A percentile compares a stretch with the other conserved stretches of the same genome.
These are phyloP conservation scores for Drosophila mulleri DNA, from an alignment of 2,888 invertebrate genomes.

Conservation along the genomic window DNA sequence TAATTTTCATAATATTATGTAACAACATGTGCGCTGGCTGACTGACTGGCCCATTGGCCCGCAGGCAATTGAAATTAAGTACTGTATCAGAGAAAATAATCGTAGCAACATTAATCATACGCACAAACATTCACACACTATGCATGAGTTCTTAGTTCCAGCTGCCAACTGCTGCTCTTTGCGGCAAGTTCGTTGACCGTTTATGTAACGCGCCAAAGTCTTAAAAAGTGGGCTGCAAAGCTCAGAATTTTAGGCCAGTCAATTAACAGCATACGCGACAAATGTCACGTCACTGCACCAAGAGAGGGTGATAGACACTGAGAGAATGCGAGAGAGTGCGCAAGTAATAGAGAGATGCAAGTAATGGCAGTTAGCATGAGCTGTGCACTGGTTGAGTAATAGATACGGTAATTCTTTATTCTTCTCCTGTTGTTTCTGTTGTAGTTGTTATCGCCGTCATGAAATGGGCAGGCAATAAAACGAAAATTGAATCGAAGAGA, in stretches of 20 bases:
- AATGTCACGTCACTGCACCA: constrained; percentile 59
- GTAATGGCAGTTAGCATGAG: constrained; percentile 34
- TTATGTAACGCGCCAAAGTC: constrained; percentile 63
- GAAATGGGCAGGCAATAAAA: constrained; percentile 50
- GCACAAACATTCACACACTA: not conserved
- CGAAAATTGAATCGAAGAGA: constrained; percentile 53
- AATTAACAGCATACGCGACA: constrained; percentile 60
- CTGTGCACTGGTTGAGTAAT: constrained; percentile 63
- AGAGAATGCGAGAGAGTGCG: constrained; percentile 22
- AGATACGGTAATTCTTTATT: constrained; percentile 55
- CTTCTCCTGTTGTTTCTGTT: not conserved
- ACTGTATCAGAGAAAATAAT: not conserved
- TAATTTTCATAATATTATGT: constrained; percentile 81
- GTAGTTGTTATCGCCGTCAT: constrained; percentile 48
- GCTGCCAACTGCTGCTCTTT: constrained; percentile 6
- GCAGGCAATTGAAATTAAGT: constrained; percentile 29
- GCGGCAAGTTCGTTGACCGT: constrained; percentile 60
- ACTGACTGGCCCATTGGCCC: constrained; percentile 20
- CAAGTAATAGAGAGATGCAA: constrained; percentile 31
- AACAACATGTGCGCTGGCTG: constrained; percentile 67
- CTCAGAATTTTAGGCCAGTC: constrained; percentile 61
- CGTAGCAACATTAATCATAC: constrained; percentile 8
- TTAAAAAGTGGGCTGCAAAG: constrained; percentile 57
- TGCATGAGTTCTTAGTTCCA: constrained; percentile 13
- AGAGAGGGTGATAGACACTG: not conserved